phyloP scores from a whole-genome alignment of 2,113 vertebrate genomes.

The Uria lomvia region DNA sequence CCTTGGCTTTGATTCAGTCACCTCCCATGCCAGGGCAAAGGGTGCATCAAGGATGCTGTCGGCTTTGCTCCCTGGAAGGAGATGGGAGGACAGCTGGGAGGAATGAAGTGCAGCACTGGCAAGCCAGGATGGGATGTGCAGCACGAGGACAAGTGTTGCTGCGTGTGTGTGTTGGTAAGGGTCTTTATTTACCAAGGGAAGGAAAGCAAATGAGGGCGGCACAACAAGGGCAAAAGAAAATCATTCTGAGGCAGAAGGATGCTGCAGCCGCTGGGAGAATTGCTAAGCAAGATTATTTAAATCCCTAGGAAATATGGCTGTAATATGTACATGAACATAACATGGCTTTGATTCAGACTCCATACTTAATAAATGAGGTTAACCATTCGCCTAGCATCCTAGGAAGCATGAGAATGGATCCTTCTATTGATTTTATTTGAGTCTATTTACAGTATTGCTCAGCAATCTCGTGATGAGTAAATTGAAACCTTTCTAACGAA shows the following conservation, averaged over 20 bases:
- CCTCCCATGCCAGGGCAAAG: background rate
- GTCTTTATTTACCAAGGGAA: background rate
- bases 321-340: background rate
- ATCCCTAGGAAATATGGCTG: background rate
- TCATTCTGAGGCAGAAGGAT: background rate
- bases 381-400: background rate
- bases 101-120: background rate
- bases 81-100: background rate
- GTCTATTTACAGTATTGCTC: slow-evolving; percentile 23
- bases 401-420: background rate
- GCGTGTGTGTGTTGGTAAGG: background rate
- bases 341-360: background rate
- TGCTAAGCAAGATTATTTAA: slow-evolving; percentile 6
- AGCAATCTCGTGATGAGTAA: slow-evolving; percentile 35
- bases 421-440: background rate
- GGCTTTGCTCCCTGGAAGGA: background rate
- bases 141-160: background rate
- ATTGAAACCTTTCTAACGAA: slow-evolving; percentile 65
- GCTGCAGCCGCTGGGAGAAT: background rate
- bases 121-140: background rate
- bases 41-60: accelerated
- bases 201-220: background rate
- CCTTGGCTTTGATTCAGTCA: background rate
- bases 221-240: background rate
- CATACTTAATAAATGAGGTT: slow-evolving; percentile 5